phyloP scores from a whole-genome alignment of 2,888 invertebrate species.

The Globia sparganii region DNA sequence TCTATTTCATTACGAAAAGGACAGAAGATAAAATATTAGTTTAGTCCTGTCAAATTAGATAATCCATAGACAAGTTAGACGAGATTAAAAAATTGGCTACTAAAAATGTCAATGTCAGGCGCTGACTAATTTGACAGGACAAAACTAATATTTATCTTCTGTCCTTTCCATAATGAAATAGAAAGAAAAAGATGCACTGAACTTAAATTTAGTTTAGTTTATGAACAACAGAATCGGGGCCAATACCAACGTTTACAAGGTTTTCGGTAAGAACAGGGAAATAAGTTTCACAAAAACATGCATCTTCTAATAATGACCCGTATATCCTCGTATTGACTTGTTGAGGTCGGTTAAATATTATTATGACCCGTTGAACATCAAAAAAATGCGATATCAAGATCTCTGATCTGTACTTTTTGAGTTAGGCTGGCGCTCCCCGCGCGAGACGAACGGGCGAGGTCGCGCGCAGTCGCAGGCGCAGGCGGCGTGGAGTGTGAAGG shows the following conservation, averaged over 20 bases:
- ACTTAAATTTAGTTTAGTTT: too few species aligned
- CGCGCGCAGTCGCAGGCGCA: conserved; percentile 74
- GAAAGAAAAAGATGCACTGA: too few species aligned
- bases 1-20: too few species aligned
- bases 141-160: too few species aligned
- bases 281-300: not conserved
- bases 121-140: too few species aligned
- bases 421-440: conserved; percentile 68
- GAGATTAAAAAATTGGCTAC: too few species aligned
- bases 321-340: not conserved
- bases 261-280: not conserved
- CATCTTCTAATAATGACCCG: conserved; percentile 12
- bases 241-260: not conserved
- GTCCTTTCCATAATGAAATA: too few species aligned
- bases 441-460: conserved; percentile 80
- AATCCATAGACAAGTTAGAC: too few species aligned
- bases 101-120: too few species aligned
- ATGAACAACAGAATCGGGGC: too few species aligned
- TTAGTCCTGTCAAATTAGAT: too few species aligned
- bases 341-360: conserved; percentile 34
- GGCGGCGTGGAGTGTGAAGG: conserved; percentile 83
- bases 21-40: too few species aligned
- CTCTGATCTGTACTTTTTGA: conserved; percentile 58
- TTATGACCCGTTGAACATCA: conserved; percentile 28
- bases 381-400: conserved; percentile 37